phyloP scores from a whole-genome alignment of 2,888 invertebrate genomes.

The Drosophila mulleri region DNA sequence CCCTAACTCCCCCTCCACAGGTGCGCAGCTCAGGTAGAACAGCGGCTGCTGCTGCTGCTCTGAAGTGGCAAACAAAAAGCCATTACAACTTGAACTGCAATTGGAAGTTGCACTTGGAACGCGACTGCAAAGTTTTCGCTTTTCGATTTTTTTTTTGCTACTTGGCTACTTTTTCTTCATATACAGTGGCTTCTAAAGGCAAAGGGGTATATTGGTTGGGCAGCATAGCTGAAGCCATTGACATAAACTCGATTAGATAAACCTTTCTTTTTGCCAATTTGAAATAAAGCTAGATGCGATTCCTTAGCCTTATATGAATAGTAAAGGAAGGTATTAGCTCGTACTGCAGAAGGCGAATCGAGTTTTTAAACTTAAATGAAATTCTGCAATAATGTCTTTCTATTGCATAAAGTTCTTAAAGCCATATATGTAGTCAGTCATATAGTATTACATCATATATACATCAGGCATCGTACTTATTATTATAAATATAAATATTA shows the following conservation, averaged over 20 bases:
- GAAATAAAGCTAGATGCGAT: not conserved
- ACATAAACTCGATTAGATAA: not conserved
- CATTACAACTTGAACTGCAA: slow-evolving; percentile 63
- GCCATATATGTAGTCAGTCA: no score
- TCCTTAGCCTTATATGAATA: not conserved
- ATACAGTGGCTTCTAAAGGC: not conserved
- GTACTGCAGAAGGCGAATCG: no score
- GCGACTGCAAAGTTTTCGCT: slow-evolving; percentile 46
- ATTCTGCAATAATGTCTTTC: no score
- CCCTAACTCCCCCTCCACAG: slow-evolving; percentile 4
- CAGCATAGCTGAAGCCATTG: not conserved
- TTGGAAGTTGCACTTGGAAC: slow-evolving; percentile 32
- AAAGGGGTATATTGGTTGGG: not conserved
- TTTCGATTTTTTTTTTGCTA: not conserved
- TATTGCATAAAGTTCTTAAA: no score
- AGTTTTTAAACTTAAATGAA: no score
- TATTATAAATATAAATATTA: no score
- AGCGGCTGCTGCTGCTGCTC: not conserved
- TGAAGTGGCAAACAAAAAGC: slow-evolving; percentile 58
- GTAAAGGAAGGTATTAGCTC: not conserved
- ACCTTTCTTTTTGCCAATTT: not conserved
- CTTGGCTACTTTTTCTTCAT: slow-evolving; percentile 1
- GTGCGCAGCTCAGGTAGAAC: not conserved
- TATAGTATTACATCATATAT: no score
- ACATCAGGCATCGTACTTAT: no score